These are phyloP conservation scores for Megaceryle maxima DNA, from an alignment of 2,113 vertebrate genomes.

Conservation along the genomic window DNA sequence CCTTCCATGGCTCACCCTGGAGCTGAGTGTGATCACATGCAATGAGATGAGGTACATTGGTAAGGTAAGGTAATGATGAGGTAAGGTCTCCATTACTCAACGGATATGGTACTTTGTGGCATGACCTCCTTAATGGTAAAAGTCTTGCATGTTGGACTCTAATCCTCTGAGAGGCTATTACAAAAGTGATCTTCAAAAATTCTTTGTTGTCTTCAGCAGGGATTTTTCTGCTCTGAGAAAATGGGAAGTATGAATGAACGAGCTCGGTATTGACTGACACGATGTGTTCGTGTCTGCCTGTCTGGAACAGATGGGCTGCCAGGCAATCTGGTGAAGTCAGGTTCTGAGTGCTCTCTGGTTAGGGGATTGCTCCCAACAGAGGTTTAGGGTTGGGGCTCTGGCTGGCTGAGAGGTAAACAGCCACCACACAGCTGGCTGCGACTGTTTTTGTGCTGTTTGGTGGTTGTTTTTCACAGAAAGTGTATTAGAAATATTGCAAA, in stretches of 20 bases:
- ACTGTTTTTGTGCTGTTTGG: background rate
- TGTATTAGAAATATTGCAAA: background rate
- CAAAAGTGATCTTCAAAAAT: background rate
- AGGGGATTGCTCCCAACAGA: background rate
- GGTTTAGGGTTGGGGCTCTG: background rate
- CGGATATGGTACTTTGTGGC: fast-evolving
- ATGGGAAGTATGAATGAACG: background rate
- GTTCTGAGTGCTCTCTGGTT: background rate
- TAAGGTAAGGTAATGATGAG: too few species aligned
- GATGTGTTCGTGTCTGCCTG: background rate
- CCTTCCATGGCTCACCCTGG: background rate
- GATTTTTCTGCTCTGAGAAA: background rate
- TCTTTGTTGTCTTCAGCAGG: background rate
- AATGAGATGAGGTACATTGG: background rate
- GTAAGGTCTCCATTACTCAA: background rate
- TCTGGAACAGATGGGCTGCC: background rate
- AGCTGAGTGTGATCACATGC: background rate
- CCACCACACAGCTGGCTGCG: background rate
- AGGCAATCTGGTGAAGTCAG: background rate
- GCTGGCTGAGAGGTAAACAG: background rate
- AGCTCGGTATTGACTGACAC: background rate
- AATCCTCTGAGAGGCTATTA: background rate
- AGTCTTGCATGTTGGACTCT: background rate
- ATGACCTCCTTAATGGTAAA: background rate
- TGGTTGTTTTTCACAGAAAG: background rate